Evolutionary conservation across 1,140 invertebrate genomes (phyloP), one percentile per base, ranked within the genome.

Genomic region (Epicauta chinensis): DNA sequence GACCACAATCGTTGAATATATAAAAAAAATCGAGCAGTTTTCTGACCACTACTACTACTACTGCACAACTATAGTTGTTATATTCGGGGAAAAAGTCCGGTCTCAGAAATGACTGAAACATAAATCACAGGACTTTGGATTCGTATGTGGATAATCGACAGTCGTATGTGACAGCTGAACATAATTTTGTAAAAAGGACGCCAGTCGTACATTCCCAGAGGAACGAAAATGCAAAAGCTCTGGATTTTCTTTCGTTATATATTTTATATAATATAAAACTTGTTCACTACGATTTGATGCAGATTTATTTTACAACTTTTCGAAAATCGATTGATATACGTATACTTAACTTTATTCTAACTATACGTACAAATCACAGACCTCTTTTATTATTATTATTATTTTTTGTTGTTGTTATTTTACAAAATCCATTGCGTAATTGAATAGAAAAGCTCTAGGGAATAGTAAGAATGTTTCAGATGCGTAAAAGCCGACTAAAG

Each of bases 121-220:
- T 59, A 59, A 59, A 59, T 59, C 56, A 59, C 39, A 36, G 34
- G 56, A 15, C 39, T 39, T n/a, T 15, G 56, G 53, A 51, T 51
- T 55, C 56, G 53, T 1, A 23, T 23, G 23, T 23, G 54, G 56
- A 55, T 51, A 55, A 59, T 55, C 53, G 53, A 52, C 53, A 49
- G 53, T 51, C 53, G 53, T 52, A 59, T 59, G 56, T 59, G 56
- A 55, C 56, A 59, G 52, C 49, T 59, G 56, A 59, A 59, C 53
- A 55, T 59, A 59, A 59, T 59, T 59, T 44, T 34, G 36, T 34
- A 44, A 35, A 50, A 41, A 51, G 56, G 45, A 42, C 48, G 23
- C 23, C 23, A 23, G 16, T 29, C 16, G n/a, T 4, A 23, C 34
- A 15, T 23, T 15, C 35, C 48, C 10, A 41, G 51, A 46, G 44